Conservation (phyloP, 2,888 invertebrate genomes). For the Anarsia innoxiella region DNA sequence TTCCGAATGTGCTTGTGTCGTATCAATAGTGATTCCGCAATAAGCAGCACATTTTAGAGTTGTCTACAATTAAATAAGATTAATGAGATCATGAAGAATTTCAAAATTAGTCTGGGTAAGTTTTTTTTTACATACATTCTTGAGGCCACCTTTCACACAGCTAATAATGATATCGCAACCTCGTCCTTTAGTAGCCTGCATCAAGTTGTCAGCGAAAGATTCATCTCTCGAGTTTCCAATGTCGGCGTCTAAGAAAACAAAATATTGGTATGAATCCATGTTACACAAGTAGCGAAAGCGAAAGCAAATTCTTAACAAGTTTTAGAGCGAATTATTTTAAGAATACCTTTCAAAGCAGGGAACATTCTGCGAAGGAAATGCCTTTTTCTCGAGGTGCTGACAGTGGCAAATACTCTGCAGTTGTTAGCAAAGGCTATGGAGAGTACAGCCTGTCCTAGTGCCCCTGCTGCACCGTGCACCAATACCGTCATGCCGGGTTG, state of each 20-base stretch:
- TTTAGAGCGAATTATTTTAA: not conserved
- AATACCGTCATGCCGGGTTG: slow-evolving; percentile 15
- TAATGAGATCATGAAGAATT: not conserved
- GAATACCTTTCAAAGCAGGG: slow-evolving; percentile 35
- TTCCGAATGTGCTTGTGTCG: slow-evolving; percentile 23
- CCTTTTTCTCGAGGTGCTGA: slow-evolving; percentile 31
- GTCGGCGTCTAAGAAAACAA: too few species aligned
- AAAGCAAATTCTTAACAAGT: too few species aligned
- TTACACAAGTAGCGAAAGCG: too few species aligned
- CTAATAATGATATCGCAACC: slow-evolving; percentile 38
- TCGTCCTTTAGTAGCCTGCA: slow-evolving; percentile 20
- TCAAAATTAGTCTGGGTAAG: not conserved
- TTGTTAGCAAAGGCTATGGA: slow-evolving; percentile 26
- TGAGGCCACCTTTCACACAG: slow-evolving; percentile 31
- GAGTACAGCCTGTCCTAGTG: slow-evolving; percentile 33
- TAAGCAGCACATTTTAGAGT: slow-evolving; percentile 21
- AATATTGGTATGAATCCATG: too few species aligned
- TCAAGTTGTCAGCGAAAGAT: slow-evolving; percentile 28
- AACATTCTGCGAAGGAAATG: slow-evolving; percentile 31
- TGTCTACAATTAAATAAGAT: slow-evolving; percentile 25
- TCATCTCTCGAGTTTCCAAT: slow-evolving; percentile 41
- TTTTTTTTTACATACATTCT: slow-evolving; percentile 30
- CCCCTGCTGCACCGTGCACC: slow-evolving; percentile 27
- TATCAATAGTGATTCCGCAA: slow-evolving; percentile 27
- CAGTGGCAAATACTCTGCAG: slow-evolving; percentile 35